Conservation (phyloP, 1,140 invertebrate species). For the Portunus trituberculatus region DNA sequence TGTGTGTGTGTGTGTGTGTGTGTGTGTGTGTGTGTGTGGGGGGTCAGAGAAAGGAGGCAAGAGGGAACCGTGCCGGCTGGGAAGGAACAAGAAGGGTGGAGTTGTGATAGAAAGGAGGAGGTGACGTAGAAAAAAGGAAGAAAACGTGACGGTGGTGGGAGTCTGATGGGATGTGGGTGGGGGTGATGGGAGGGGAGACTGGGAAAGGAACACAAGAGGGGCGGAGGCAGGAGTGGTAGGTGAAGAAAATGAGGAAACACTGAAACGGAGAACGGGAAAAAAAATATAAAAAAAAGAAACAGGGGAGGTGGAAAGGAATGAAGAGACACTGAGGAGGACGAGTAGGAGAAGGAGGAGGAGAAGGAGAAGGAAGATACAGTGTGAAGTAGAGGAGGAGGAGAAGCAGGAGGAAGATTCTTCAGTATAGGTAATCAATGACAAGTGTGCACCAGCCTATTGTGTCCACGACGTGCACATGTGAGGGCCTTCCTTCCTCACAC, state of each 20-base stretch:
- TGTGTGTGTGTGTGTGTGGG: not conserved
- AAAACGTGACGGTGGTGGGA: not conserved
- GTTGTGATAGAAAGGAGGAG: not conserved
- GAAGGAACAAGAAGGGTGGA: not conserved
- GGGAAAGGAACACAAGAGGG: constrained; percentile 22
- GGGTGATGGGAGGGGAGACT: constrained; percentile 33
- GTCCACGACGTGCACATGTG: not conserved
- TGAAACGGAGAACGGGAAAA: not conserved
- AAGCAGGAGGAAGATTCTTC: constrained; percentile 24
- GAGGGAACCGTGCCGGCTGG: not conserved
- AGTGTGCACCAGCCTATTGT: constrained; percentile 36
- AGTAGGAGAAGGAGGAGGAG: not conserved
- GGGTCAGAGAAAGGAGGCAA: not conserved
- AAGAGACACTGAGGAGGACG: not conserved
- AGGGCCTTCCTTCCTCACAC: not conserved
- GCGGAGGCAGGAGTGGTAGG: not conserved
- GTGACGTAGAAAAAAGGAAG: not conserved
- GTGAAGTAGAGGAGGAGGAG: not conserved
- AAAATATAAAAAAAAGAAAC: not conserved
- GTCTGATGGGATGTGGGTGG: not conserved
- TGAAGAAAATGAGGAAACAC: not conserved
- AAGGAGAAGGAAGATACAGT: not conserved
- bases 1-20: not conserved
- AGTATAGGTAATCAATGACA: constrained; percentile 59
- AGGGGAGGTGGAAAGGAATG: not conserved